Base-by-base conservation (phyloP, 2,888 invertebrate species). In the Agapetus fuscipes region DNA sequence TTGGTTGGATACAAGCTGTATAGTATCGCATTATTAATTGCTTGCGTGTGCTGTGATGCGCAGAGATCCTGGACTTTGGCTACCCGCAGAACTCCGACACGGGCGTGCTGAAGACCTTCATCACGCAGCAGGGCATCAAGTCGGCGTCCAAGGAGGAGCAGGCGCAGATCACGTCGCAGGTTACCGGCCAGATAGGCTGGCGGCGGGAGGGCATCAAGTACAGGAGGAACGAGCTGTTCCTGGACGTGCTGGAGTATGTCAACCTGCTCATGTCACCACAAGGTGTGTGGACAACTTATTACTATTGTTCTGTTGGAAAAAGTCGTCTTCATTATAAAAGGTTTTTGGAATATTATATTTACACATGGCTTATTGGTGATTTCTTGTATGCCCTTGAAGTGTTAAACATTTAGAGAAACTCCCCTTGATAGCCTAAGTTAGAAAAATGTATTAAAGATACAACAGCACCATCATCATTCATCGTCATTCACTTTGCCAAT, bases 71-170 rank as follows among this genome's bases (percentile, higher is more conserved):
- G 48, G 98, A 99, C 63, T 99, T 97, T 71, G 98, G 98, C 0
- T 99, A 99, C 63, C 98, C 98, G 0, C 98, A 99, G 68, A 99
- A 98, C 63, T 97, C 97, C 0, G 98, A 99, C 60, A 96, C 97
- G 0, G 98, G 98, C 11, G 96, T 98, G 10, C 66, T 99, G 54
- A 99, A 99, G 65, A 97, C 96, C 0, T 98, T 97, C 59, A 99
- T 99, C 54, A 98, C 98, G 10, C 98, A 99, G 60, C 96, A 97
- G 65, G 98, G 98, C 44, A 93, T 98, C 37, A 96, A 96, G 64
- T 94, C 95, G 3, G 89, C 97, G 51, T 95, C 95, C 13, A 98
- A 98, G 61, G 98, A 99, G 59, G 98, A 99, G 62, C 98, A 98
- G 62, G 90, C 96, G 39, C 97, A 97, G 64, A 98, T 99, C 50